phyloP scores from a whole-genome alignment of 2,113 vertebrate species.

The Hemiscyllium ocellatum region DNA sequence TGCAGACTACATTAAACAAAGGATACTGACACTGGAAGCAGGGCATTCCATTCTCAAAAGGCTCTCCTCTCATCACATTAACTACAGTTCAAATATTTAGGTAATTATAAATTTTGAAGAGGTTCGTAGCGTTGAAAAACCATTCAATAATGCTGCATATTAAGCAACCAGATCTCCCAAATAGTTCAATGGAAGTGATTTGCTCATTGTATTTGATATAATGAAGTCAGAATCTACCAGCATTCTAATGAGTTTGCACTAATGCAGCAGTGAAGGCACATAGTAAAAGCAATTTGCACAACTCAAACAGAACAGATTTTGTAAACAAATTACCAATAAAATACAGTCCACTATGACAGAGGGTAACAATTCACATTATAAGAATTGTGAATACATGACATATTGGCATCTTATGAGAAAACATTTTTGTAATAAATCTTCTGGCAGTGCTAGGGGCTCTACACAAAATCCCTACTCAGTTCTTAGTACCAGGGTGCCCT shows the following conservation, averaged over 20 bases:
- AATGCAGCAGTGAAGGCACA: not conserved
- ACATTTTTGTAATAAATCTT: not conserved
- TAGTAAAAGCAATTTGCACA: too few species aligned
- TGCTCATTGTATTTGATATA: not conserved
- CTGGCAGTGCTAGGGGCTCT: not conserved
- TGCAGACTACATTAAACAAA: not conserved
- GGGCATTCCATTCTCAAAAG: not conserved
- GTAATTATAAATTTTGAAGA: not conserved
- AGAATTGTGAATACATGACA: not conserved
- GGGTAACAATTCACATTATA: not conserved
- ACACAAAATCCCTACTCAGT: too few species aligned
- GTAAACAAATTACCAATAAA: not conserved
- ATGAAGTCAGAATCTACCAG: not conserved
- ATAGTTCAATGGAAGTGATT: not conserved
- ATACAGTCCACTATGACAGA: not conserved
- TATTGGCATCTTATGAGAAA: not conserved
- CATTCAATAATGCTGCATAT: not conserved
- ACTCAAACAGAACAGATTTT: not conserved
- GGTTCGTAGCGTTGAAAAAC: too few species aligned
- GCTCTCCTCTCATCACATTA: not conserved
- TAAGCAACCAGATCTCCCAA: too few species aligned
- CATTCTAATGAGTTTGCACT: not conserved
- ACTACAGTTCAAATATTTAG: not conserved
- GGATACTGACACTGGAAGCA: not conserved
- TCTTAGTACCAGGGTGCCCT: not conserved